These are phyloP conservation scores for Eledona agricola DNA, from an alignment of 2,888 invertebrate genomes.

Conservation along the genomic window DNA sequence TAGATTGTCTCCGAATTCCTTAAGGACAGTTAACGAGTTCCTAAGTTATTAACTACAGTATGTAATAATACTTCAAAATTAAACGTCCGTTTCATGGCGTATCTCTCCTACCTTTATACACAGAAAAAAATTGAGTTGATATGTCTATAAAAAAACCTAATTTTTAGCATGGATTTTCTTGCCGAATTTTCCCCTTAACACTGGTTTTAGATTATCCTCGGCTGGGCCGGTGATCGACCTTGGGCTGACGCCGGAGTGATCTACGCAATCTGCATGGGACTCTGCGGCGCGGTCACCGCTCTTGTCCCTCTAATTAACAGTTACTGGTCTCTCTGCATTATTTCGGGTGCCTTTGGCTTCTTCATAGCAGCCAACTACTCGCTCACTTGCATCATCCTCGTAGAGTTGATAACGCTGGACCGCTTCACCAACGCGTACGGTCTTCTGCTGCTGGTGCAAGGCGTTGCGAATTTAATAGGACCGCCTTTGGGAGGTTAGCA, in stretches of 20 bases:
- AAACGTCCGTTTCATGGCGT: no score
- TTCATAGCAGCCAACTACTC: slow-evolving; percentile 93
- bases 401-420: slow-evolving; percentile 88
- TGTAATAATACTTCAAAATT: no score
- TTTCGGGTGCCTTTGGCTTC: slow-evolving; percentile 85
- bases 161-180: neutral
- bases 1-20: no score
- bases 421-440: slow-evolving; percentile 93
- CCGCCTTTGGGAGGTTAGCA: slow-evolving; percentile 86
- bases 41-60: no score
- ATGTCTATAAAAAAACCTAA: neutral
- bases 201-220: slow-evolving; percentile 74
- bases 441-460: slow-evolving; percentile 85
- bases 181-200: neutral
- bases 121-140: no score
- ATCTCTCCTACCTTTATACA: no score
- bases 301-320: slow-evolving; percentile 70
- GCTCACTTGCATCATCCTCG: slow-evolving; percentile 88
- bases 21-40: no score
- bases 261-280: slow-evolving; percentile 82
- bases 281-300: slow-evolving; percentile 74
- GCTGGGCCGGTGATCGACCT: slow-evolving; percentile 86
- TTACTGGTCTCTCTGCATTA: slow-evolving; percentile 69
- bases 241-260: slow-evolving; percentile 80
- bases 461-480: slow-evolving; percentile 87